These are phyloP conservation scores for honey bee (Apis mellifera) DNA, from an alignment of 1,140 invertebrate species.

Conservation along the genomic window DNA sequence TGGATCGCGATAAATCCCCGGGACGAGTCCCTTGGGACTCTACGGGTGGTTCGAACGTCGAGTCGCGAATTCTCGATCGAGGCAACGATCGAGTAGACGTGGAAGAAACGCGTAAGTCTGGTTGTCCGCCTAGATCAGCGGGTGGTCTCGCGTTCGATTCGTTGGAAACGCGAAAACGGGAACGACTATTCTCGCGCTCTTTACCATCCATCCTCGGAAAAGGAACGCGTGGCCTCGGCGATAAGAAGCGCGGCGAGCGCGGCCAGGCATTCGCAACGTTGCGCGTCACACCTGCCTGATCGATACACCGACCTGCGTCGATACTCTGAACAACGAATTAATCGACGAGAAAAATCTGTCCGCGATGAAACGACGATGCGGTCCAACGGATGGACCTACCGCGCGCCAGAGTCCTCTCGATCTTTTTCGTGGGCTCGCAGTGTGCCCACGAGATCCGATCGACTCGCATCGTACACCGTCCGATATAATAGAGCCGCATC, in stretches of 20 bases:
- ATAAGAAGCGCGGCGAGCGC: not conserved
- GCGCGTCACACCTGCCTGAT: not conserved
- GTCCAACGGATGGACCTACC: slow-evolving; percentile 56
- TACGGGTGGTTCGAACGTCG: slow-evolving; percentile 33
- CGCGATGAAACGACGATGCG: slow-evolving; percentile 46
- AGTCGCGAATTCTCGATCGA: slow-evolving; percentile 53
- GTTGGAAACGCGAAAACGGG: slow-evolving; percentile 25
- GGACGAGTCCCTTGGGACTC: slow-evolving; percentile 16
- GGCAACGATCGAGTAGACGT: slow-evolving; percentile 9
- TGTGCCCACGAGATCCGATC: slow-evolving; percentile 8
- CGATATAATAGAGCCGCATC: slow-evolving; percentile 68
- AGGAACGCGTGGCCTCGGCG: slow-evolving; percentile 5
- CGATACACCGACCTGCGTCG: not conserved
- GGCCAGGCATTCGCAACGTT: not conserved
- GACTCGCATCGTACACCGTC: slow-evolving; percentile 32
- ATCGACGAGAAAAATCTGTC: slow-evolving; percentile 22
- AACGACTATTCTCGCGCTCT: not conserved
- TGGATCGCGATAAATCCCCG: slow-evolving; percentile 39
- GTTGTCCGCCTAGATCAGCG: slow-evolving; percentile 37
- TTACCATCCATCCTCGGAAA: slow-evolving; percentile 25
- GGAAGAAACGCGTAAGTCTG: slow-evolving; percentile 52
- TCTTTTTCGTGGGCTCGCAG: slow-evolving; percentile 42
- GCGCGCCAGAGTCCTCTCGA: slow-evolving; percentile 55
- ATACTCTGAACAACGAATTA: slow-evolving; percentile 21
- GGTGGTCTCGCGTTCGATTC: slow-evolving; percentile 49